phyloP scores from a whole-genome alignment of 2,888 invertebrate species.

The Rhorus exstirpatorius region DNA sequence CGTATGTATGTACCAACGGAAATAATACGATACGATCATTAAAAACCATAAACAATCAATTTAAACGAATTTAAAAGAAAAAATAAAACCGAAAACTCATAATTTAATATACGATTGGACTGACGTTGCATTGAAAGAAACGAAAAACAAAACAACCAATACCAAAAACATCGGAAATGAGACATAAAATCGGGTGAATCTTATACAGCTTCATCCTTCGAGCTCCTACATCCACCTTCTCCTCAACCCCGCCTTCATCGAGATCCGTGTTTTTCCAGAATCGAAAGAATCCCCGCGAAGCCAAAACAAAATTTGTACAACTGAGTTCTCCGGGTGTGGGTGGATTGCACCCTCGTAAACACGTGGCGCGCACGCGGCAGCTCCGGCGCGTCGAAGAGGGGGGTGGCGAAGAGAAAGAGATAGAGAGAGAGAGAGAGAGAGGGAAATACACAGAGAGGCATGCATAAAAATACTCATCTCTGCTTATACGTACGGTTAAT shows the following conservation, averaged over 20 bases:
- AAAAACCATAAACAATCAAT: constrained; percentile 16
- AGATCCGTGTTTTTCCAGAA: constrained; percentile 58
- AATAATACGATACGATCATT: constrained; percentile 20
- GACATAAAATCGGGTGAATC: constrained; percentile 51
- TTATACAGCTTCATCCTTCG: not conserved
- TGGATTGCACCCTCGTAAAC: constrained; percentile 73
- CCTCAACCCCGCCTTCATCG: constrained; percentile 21
- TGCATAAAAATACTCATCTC: constrained; percentile 26
- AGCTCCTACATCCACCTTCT: constrained; percentile 28
- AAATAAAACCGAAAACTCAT: constrained; percentile 2
- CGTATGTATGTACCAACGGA: not conserved
- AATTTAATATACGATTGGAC: not conserved
- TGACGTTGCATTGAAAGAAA: constrained; percentile 24
- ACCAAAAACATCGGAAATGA: constrained; percentile 14
- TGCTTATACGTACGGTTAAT: constrained; percentile 57
- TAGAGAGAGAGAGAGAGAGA: no score
- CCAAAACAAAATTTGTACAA: not conserved
- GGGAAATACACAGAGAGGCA: constrained; percentile 67
- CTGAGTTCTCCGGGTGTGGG: constrained; percentile 40
- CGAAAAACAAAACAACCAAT: no score
- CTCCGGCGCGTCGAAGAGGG: constrained; percentile 64
- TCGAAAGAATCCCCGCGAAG: constrained; percentile 54
- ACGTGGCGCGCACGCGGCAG: constrained; percentile 81
- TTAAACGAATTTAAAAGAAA: constrained; percentile 7
- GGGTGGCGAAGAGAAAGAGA: no score